phyloP scores from a whole-genome alignment of 2,113 vertebrate genomes.

The Albula glossodonta region DNA sequence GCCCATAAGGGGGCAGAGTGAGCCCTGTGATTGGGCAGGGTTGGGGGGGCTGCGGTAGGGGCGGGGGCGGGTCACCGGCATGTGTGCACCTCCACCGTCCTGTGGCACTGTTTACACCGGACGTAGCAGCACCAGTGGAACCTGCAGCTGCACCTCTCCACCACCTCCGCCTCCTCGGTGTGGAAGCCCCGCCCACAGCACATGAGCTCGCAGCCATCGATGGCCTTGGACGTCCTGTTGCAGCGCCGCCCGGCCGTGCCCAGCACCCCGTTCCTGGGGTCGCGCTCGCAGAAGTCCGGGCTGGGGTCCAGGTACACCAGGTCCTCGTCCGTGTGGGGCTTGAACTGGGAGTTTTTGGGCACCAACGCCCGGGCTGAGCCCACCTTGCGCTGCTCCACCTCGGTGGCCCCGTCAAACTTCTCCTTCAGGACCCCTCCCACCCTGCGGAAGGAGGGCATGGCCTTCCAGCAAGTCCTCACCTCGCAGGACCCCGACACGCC shows the following conservation, averaged over 20 bases:
- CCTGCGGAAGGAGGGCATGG: slow-evolving; percentile 95
- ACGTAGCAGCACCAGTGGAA: slow-evolving; percentile 99
- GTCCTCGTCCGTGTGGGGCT: slow-evolving; percentile 95
- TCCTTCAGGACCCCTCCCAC: slow-evolving; percentile 95
- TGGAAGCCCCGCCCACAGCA: slow-evolving; percentile 96
- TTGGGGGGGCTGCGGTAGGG: background rate
- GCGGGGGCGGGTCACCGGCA: slow-evolving; percentile 83
- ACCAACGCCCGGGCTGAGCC: slow-evolving; percentile 88
- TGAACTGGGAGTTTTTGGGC: slow-evolving; percentile 97
- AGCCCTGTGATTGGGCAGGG: slow-evolving; percentile 48
- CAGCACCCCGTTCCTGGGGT: slow-evolving; percentile 89
- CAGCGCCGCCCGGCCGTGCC: slow-evolving; percentile 92
- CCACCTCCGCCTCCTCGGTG: slow-evolving; percentile 92
- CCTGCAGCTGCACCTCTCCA: slow-evolving; percentile 96
- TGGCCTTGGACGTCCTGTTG: slow-evolving; percentile 98
- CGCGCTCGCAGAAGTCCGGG: slow-evolving; percentile 95
- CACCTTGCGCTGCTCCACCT: slow-evolving; percentile 90
- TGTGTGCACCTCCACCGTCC: slow-evolving; percentile 91
- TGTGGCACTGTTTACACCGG: slow-evolving; percentile 97
- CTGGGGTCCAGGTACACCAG: slow-evolving; percentile 96
- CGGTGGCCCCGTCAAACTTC: slow-evolving; percentile 94
- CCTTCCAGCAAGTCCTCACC: slow-evolving; percentile 98
- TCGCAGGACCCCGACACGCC: slow-evolving; percentile 96
- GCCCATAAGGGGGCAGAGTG: background rate
- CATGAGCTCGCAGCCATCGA: slow-evolving; percentile 96